Base-by-base conservation (phyloP, 2,888 invertebrate genomes). In the Dicranocentrus wangi region DNA sequence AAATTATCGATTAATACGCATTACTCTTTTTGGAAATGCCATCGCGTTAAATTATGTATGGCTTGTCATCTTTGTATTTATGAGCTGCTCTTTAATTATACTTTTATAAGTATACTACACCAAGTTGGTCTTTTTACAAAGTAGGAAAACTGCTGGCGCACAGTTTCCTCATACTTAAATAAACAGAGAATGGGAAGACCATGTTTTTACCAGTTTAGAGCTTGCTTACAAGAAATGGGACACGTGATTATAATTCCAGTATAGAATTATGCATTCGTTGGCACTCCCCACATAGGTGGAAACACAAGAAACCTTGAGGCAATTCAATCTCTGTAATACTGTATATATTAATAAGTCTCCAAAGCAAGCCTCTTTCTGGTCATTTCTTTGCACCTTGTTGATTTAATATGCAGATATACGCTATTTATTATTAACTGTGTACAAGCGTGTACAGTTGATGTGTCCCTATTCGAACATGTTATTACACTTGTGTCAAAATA, bases 401-500 rank as follows among this genome's bases (percentile, higher is more conserved):
- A 58, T 58, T 58, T 23, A 58, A 25, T 25, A 58, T 58, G 58
- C 58, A 58, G 58, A 58, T 58, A 47, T 47, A 8, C 13, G 32
- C 10, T 32, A 7, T 32, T 32, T 32, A 32, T 32, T 10, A 32
- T 32, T 32, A 47, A 8, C 5, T 47, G 13, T n/a, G 13, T n/a
- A 47, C 47, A 39, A 39, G 13, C 39, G n/a, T 8, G n/a, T 8
- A 51, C 51, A 51, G 15, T 13, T 10, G 21, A 23, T 23, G 25
- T 47, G n/a, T 58, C 21, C 25, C 25, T 23, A 25, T 58, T 58
- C 13, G 58, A 58, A n/a, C 27, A 13, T 58, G 58, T 58, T 25
- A 58, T 58, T 47, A 47, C n/a, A 10, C 10, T 25, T 23, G 58
- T 23, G 58, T 58, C 58, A 58, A 25, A 58, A 58, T 25, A 21